Evolutionary conservation across 2,113 vertebrate species (phyloP), one percentile per base, ranked within the genome.

Genomic region (Litocranius walleri): DNA sequence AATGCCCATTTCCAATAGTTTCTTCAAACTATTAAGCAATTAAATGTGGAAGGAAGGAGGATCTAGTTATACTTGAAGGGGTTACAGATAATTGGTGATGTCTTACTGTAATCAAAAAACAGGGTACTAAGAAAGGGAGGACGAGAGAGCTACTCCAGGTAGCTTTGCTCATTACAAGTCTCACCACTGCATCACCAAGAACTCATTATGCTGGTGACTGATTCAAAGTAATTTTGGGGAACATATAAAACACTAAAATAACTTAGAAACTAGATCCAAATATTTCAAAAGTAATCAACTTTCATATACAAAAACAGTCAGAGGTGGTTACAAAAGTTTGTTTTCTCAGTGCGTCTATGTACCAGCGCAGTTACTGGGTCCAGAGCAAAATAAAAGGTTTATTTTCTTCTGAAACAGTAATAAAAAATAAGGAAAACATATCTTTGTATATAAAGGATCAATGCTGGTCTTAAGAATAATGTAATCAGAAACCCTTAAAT

Each of bases 191-290:
- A 98, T 99, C 98, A 96, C 96, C 98, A 99, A 98, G 97, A 98
- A 98, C 98, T 99, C 98, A 97, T 98, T 99, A 99, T 99, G 99
- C 99, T 99, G 99, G 99, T 99, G 99, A 99, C 99, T 94, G 96
- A 96, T 99, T 99, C 98, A 98, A 99, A 99, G 98, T 99, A 98
- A 98, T 98, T 98, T 98, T 88, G 98, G 98, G 98, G 98, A 99
- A 99, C 99, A 99, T 99, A 99, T 99, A 99, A 99, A 99, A 99
- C 99, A 99, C 99, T 99, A 99, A 99, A 99, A 99, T 99, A 99
- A 99, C 99, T 99, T 99, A 99, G 99, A 99, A 99, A 99, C 99
- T 99, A 99, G 99, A 99, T 99, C 99, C 99, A 99, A 99, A 99
- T 99, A 99, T 99, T 99, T 99, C 99, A 99, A 99, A 99, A 99